phyloP scores from a whole-genome alignment of 2,797 vertebrate genomes.

The Lemur catta region DNA sequence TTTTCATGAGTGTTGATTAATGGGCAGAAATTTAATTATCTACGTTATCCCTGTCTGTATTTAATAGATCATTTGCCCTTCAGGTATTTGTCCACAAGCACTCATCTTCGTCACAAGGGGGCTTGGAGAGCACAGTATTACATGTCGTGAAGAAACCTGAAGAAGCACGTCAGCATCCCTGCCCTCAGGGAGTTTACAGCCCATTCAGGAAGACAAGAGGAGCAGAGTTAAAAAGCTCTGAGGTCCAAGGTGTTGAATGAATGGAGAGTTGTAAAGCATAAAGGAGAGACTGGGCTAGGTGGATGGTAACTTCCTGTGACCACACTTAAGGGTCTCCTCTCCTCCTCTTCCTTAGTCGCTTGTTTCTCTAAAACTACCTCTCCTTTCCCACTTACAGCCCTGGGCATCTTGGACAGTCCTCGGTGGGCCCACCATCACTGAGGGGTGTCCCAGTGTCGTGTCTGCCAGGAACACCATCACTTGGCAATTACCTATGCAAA shows the following conservation, averaged over 20 bases:
- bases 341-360: neutral
- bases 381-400: neutral
- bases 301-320: neutral
- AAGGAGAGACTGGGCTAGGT: neutral
- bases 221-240: neutral
- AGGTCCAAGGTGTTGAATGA: neutral
- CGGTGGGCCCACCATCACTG: neutral
- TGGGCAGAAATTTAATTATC: neutral
- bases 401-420: neutral
- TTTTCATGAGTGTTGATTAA: neutral
- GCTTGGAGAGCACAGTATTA: neutral
- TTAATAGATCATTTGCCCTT: neutral
- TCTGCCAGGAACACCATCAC: neutral
- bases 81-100: neutral
- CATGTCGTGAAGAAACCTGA: neutral
- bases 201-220: neutral
- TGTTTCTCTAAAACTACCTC: neutral
- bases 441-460: neutral
- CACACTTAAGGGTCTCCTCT: neutral
- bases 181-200: neutral
- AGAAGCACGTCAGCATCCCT: neutral
- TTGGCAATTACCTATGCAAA: neutral
- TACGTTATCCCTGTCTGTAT: neutral
- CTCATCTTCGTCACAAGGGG: neutral
- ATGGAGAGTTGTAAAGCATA: rapidly evolving